Percentiles rank a stretch among this genome's conserved stretches.
Conservation (phyloP, 2,797 vertebrate species). For the Premnoplex brunnescens region DNA sequence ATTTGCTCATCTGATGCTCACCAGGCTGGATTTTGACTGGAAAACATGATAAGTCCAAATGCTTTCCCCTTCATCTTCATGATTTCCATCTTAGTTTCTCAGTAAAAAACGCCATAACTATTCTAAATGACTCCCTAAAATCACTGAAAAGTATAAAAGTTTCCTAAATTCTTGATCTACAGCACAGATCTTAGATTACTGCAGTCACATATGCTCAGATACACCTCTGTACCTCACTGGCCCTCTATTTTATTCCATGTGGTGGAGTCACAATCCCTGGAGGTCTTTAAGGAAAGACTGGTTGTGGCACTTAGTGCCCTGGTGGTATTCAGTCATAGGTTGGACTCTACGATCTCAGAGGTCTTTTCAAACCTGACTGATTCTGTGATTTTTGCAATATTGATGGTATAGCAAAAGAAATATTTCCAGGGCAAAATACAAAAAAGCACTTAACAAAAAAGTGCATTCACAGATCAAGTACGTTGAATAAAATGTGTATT, state of each 20-base stretch:
- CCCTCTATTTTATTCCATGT: background rate
- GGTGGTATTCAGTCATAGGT: background rate
- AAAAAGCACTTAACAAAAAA: background rate
- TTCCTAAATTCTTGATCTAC: background rate
- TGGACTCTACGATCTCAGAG: background rate
- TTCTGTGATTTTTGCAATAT: background rate
- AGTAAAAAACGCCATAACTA: rapidly evolving
- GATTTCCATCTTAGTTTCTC: background rate
- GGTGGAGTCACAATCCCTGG: background rate
- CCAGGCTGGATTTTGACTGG: background rate
- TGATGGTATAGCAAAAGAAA: background rate
- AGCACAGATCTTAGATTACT: background rate
- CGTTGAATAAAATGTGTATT: background rate
- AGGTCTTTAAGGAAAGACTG: background rate
- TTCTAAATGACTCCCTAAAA: background rate
- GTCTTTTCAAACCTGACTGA: background rate
- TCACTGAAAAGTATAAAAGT: background rate
- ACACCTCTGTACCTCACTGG: background rate
- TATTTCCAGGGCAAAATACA: background rate
- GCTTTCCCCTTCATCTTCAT: background rate
- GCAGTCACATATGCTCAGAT: background rate
- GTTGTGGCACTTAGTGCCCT: background rate
- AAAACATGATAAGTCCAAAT: background rate
- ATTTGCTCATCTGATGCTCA: background rate
- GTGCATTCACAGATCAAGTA: background rate